These are phyloP conservation scores for Caenorhabditis sp. DNA, from an alignment of 2,888 invertebrate species.

Conservation along the genomic window DNA sequence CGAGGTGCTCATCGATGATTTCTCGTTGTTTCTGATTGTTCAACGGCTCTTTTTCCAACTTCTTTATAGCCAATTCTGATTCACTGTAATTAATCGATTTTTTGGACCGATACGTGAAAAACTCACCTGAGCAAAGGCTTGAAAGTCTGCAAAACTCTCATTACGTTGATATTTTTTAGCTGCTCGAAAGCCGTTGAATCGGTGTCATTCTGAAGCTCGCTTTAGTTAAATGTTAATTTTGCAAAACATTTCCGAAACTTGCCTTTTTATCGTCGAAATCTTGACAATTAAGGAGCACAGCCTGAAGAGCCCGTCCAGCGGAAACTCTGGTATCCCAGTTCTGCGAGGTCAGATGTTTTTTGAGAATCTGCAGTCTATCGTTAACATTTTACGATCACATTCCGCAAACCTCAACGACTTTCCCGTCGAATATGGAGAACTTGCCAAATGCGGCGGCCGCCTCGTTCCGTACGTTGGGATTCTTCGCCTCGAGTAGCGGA, in stretches of 20 bases:
- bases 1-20: constrained; percentile 73
- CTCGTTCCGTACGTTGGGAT: constrained; percentile 72
- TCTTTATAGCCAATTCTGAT: constrained; percentile 11
- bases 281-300: constrained; percentile 52
- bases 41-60: constrained; percentile 2
- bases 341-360: constrained; percentile 58
- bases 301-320: constrained; percentile 70
- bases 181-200: constrained; percentile 14
- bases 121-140: constrained; percentile 56
- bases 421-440: constrained; percentile 67
- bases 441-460: constrained; percentile 70
- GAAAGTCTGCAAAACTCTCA: constrained; percentile 40
- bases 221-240: neutral
- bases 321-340: constrained; percentile 74
- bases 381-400: neutral
- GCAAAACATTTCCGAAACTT: neutral
- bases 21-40: constrained; percentile 62
- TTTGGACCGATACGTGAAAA: neutral
- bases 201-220: constrained; percentile 2
- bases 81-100: constrained; percentile 8
- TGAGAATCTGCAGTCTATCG: constrained; percentile 52
- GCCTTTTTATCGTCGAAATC: constrained; percentile 19
- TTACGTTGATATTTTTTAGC: constrained; percentile 44
- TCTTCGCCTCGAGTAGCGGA: constrained; percentile 73
- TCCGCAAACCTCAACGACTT: constrained; percentile 54